phyloP scores from a whole-genome alignment of 2,113 vertebrate species.

The Oenanthe melanoleuca region DNA sequence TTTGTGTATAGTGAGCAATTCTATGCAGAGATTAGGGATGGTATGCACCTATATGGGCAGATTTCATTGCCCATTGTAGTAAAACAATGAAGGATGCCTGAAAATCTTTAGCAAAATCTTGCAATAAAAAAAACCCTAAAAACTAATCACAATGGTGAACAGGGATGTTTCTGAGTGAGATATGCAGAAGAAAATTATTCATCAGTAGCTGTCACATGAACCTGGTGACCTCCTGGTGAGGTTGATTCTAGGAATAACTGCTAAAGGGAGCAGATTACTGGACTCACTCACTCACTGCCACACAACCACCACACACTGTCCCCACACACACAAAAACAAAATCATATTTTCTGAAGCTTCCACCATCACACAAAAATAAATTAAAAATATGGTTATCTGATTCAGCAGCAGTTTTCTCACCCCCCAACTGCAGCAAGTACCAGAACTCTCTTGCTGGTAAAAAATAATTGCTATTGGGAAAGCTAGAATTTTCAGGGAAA shows the following conservation, averaged over 20 bases:
- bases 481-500: neutral
- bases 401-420: neutral
- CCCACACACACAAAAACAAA: neutral
- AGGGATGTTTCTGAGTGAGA: neutral
- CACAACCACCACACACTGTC: neutral
- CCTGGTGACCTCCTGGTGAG: neutral
- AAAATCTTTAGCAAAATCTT: neutral
- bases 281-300: neutral
- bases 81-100: neutral
- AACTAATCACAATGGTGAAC: neutral
- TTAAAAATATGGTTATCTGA: neutral
- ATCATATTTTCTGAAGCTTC: neutral
- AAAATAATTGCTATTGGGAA: neutral
- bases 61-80: neutral
- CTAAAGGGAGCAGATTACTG: neutral
- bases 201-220: neutral
- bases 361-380: neutral
- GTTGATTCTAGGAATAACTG: neutral
- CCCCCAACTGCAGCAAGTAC: rapidly evolving
- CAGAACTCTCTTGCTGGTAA: neutral
- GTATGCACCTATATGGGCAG: neutral
- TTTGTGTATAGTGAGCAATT: neutral
- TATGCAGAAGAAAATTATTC: neutral
- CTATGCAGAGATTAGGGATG: neutral
- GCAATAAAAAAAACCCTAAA: neutral